Conservation (phyloP, 2,888 invertebrate species). For the Rotaria macrura region DNA sequence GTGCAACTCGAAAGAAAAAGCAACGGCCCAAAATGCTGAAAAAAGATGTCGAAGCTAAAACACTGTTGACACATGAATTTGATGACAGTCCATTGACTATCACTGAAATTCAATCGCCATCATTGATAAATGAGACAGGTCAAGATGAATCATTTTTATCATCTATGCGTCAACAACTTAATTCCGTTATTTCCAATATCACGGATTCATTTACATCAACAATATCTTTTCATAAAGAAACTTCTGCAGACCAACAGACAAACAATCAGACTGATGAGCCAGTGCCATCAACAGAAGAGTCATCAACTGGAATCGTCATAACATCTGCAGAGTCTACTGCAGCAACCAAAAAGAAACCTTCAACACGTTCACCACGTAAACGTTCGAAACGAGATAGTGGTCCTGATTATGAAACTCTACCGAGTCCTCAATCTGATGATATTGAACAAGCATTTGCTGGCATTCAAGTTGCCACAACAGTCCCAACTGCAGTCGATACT, state of each 20-base stretch:
- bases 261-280: background rate
- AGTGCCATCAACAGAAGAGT: background rate
- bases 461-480: background rate
- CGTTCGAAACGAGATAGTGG: slow-evolving; percentile 17
- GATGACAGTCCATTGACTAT: background rate
- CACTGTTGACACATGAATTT: background rate
- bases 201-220: background rate
- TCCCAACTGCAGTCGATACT: background rate
- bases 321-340: background rate
- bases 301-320: background rate
- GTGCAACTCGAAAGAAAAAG: background rate
- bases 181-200: background rate
- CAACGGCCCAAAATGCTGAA: slow-evolving; percentile 17
- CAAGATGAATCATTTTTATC: background rate
- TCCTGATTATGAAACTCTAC: background rate
- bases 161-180: background rate
- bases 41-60: slow-evolving; percentile 10
- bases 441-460: background rate
- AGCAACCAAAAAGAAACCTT: background rate
- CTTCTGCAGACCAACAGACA: background rate
- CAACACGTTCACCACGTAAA: slow-evolving; percentile 1
- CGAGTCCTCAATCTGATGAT: background rate
- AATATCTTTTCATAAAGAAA: background rate
- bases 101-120: background rate
- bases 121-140: too few species aligned